A percentile compares a stretch with the other conserved stretches of the same genome.
Conservation (phyloP, 2,888 invertebrate genomes). For the Invenusta paracnida region DNA sequence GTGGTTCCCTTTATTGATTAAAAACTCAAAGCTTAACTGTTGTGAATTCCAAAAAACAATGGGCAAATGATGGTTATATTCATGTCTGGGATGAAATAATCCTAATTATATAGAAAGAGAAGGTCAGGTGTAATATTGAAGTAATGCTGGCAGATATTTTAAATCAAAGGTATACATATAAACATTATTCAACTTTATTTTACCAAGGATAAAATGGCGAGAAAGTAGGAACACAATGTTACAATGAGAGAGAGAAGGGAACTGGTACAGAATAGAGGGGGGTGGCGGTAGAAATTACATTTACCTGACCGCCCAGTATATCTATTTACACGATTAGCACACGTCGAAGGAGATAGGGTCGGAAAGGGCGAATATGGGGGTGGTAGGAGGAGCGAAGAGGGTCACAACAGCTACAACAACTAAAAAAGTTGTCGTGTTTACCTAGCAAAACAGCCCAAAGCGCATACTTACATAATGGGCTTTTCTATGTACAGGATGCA, state of each 20-base stretch:
- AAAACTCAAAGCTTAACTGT: not conserved
- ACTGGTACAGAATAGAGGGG: not conserved
- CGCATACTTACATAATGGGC: not conserved
- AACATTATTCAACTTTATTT: slow-evolving; percentile 8
- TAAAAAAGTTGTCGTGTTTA: not conserved
- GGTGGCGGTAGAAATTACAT: not conserved
- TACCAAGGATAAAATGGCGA: slow-evolving; percentile 15
- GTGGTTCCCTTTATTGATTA: slow-evolving; percentile 6
- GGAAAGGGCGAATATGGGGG: not conserved
- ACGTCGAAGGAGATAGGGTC: too few species aligned
- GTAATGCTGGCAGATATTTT: not conserved
- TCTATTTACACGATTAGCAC: slow-evolving; percentile 29
- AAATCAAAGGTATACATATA: not conserved
- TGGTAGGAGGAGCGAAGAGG: not conserved
- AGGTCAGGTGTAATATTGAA: not conserved
- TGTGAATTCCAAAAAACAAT: slow-evolving; percentile 9
- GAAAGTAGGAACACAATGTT: not conserved
- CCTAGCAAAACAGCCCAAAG: not conserved
- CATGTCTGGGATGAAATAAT: not conserved
- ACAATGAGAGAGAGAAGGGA: not conserved
- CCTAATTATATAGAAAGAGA: not conserved
- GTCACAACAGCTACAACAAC: slow-evolving; percentile 19
- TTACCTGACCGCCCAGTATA: not conserved
- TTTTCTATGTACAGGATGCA: slow-evolving; percentile 6
- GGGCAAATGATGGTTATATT: not conserved